Evolutionary conservation across 1,140 invertebrate species (phyloP).

Genomic region (Apis cerana): DNA sequence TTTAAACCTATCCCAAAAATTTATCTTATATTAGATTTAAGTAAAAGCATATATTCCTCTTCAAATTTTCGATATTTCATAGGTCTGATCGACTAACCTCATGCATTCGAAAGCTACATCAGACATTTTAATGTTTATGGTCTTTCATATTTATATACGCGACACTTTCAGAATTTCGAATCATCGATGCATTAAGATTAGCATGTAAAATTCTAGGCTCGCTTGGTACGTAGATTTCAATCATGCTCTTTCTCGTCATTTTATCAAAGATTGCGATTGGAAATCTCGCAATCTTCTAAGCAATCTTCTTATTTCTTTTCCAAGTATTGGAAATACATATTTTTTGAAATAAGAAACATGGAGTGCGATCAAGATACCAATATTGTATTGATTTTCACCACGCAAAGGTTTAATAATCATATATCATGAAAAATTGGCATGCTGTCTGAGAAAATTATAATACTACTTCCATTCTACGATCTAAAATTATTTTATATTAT

Average conservation of each 20-base stretch:
- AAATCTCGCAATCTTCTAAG: conserved; percentile 38
- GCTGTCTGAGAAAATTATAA: too few relatives aligned
- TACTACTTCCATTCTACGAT: background rate
- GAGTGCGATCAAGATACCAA: too few relatives aligned
- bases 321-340: conserved; percentile 11
- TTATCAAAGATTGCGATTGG: conserved; percentile 43
- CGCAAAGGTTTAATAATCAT: too few relatives aligned
- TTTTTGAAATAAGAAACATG: too few relatives aligned
- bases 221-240: background rate
- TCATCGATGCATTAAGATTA: background rate
- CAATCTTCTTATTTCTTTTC: conserved; percentile 51
- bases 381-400: too few relatives aligned
- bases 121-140: conserved; percentile 12
- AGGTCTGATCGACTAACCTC: background rate
- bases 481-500: background rate
- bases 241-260: conserved; percentile 34
- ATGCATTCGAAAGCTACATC: background rate
- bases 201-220: background rate
- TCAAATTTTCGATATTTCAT: background rate
- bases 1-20: background rate
- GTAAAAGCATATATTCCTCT: background rate
- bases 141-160: background rate
- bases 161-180: background rate
- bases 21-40: background rate
- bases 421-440: too few relatives aligned